These are phyloP conservation scores for Drosophila anomalata DNA, from an alignment of 2,888 invertebrate species.

Conservation along the genomic window DNA sequence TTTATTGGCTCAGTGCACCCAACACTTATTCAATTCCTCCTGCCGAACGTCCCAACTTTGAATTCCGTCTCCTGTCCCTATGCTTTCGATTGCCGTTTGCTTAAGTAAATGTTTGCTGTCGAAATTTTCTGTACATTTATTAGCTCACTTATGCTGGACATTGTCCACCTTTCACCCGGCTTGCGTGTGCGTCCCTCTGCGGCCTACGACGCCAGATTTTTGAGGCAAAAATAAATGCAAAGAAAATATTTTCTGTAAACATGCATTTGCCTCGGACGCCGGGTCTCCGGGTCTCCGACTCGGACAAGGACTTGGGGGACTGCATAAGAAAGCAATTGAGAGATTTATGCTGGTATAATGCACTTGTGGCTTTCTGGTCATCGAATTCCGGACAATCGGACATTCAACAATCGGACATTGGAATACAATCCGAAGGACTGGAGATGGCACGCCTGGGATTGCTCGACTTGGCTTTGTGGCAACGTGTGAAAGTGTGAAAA, in stretches of 20 bases:
- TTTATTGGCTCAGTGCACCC: constrained; percentile 9
- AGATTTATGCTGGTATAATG: constrained; percentile 69
- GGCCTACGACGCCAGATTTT: not conserved
- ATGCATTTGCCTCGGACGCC: constrained; percentile 51
- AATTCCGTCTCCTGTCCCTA: constrained; percentile 6
- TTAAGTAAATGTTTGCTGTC: constrained; percentile 77
- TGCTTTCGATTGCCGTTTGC: constrained; percentile 54
- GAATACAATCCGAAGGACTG: constrained; percentile 3
- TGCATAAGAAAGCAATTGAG: constrained; percentile 71
- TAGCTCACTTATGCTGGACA: constrained; percentile 66
- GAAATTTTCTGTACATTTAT: constrained; percentile 75
- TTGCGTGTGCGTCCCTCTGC: constrained; percentile 58
- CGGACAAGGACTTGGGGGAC: constrained; percentile 5
- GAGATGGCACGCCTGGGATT: constrained; percentile 31
- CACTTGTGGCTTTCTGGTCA: constrained; percentile 71
- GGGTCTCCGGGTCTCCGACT: constrained; percentile 17
- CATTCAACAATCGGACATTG: constrained; percentile 20
- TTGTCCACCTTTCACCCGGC: constrained; percentile 30
- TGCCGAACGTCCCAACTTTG: constrained; percentile 56
- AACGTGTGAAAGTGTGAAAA: constrained; percentile 75
- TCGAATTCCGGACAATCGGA: constrained; percentile 12
- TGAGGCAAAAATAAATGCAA: constrained; percentile 68
- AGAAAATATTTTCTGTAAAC: constrained; percentile 75
- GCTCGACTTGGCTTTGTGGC: constrained; percentile 52
- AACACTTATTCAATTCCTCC: constrained; percentile 39